These are phyloP conservation scores for Origma solitaria DNA, from an alignment of 2,113 vertebrate genomes.

Conservation along the genomic window DNA sequence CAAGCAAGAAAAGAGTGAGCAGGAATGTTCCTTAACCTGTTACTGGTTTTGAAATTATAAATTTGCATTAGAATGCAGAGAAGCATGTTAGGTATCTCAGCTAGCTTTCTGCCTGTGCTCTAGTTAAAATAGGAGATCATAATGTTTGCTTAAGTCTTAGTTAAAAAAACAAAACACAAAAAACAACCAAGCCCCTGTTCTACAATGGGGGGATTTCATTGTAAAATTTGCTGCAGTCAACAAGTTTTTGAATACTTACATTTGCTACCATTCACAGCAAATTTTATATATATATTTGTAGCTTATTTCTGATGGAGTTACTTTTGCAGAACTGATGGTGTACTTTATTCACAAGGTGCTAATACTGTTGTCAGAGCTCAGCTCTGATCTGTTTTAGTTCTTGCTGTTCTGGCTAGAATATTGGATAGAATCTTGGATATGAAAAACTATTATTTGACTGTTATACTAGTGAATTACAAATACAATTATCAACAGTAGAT, in stretches of 20 bases:
- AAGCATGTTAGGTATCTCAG: not conserved
- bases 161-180: not conserved
- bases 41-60: not conserved
- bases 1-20: not conserved
- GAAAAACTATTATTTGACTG: not conserved
- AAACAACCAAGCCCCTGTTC: not conserved
- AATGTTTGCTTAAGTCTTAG: not conserved
- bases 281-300: not conserved
- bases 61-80: not conserved
- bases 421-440: not conserved
- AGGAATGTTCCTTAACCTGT: not conserved
- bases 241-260: not conserved
- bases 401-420: not conserved
- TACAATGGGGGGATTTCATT: not conserved
- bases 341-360: not conserved
- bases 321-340: not conserved
- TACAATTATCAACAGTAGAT: not conserved
- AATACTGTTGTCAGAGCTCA: not conserved
- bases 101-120: not conserved
- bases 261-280: not conserved
- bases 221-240: not conserved
- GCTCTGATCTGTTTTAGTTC: not conserved
- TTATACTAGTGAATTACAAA: not conserved
- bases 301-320: not conserved
- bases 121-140: not conserved